phyloP scores from a whole-genome alignment of 2,113 vertebrate species.

The Xiphophorus maculatus region DNA sequence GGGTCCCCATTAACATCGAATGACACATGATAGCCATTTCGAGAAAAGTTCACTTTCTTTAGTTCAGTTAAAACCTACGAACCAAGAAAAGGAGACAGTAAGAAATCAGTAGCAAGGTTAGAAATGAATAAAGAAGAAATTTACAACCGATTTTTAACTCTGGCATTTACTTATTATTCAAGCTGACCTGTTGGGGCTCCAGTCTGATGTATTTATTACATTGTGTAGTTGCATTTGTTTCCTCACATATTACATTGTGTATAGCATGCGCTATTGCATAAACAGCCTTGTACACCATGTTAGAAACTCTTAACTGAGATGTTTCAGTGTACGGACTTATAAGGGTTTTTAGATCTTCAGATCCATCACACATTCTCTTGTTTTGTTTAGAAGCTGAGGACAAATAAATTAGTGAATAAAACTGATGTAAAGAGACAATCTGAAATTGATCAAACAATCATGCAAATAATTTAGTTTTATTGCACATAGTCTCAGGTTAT shows the following conservation, averaged over 20 bases:
- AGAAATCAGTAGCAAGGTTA: background rate
- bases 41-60: slow-evolving; percentile 64
- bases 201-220: slow-evolving; percentile 56
- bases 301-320: slow-evolving; percentile 71
- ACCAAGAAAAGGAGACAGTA: background rate
- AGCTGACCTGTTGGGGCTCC: slow-evolving; percentile 25
- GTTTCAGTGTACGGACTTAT: slow-evolving; percentile 70
- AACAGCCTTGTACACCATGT: slow-evolving; percentile 79
- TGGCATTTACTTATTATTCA: background rate
- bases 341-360: slow-evolving; percentile 57
- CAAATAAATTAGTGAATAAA: background rate
- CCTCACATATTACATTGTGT: slow-evolving; percentile 56
- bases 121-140: background rate
- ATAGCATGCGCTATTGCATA: slow-evolving; percentile 77
- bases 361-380: slow-evolving; percentile 58
- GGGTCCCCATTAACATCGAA: slow-evolving; percentile 77
- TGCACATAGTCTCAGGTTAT: background rate
- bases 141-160: background rate
- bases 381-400: slow-evolving; percentile 38
- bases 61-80: slow-evolving; percentile 63
- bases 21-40: slow-evolving; percentile 66
- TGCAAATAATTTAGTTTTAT: background rate
- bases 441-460: background rate
- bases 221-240: slow-evolving; percentile 39
- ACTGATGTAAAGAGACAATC: background rate